Evolutionary conservation across 2,888 invertebrate genomes (phyloP).

Genomic region (Hypomecis atomaria): DNA sequence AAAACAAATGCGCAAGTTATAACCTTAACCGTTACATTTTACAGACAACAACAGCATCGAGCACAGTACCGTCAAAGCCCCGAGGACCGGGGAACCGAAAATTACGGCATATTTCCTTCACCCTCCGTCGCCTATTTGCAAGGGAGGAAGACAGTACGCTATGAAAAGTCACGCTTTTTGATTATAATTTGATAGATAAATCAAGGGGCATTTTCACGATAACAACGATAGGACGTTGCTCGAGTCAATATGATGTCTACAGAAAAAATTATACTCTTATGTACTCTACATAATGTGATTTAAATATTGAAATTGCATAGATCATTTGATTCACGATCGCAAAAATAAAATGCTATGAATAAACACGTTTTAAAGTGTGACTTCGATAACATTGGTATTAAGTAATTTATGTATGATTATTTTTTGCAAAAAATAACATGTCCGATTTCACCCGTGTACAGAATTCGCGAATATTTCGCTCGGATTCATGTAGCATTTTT

Average conservation of each 20-base stretch:
- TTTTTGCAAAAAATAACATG: no score
- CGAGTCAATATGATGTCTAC: background rate
- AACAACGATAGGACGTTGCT: background rate
- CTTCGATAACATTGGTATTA: no score
- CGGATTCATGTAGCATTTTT: no score
- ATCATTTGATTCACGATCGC: no score
- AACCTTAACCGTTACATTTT: conserved; percentile 31
- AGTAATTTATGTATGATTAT: no score
- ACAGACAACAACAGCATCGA: conserved; percentile 40
- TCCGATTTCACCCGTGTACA: no score
- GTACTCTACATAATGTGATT: no score
- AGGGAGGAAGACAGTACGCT: conserved; percentile 51
- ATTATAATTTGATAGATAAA: conserved; percentile 26
- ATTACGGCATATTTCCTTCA: conserved; percentile 51
- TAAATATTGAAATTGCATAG: no score
- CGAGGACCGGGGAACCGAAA: conserved; percentile 58
- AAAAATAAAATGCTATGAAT: no score
- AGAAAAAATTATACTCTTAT: no score
- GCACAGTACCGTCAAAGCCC: conserved; percentile 39
- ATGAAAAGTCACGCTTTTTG: conserved; percentile 44
- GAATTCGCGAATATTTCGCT: no score
- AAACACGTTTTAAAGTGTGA: no score
- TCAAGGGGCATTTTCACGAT: conserved; percentile 3
- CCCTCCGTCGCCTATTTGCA: conserved; percentile 39
- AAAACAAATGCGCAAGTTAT: conserved; percentile 23